Percentiles rank a stretch among this genome's conserved stretches.
These are phyloP conservation scores for Crotophaga sulcirostris DNA, from an alignment of 2,113 vertebrate genomes.

Conservation along the genomic window DNA sequence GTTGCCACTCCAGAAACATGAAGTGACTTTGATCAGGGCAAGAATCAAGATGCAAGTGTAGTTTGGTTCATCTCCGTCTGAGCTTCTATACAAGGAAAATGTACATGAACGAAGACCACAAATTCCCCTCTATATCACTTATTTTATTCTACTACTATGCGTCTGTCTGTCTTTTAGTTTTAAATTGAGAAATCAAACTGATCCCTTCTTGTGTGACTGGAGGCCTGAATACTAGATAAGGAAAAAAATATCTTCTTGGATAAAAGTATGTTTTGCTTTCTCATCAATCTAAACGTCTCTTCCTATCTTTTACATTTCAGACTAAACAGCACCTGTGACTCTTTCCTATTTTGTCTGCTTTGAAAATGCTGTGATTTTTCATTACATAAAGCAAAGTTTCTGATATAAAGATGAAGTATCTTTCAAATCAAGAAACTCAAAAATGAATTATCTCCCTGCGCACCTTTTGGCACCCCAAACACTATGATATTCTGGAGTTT, in stretches of 20 bases:
- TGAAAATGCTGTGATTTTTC: constrained; percentile 2
- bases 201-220: neutral
- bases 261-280: neutral
- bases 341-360: neutral
- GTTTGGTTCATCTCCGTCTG: neutral
- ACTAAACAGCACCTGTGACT: neutral
- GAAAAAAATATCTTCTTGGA: neutral
- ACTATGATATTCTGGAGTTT: neutral
- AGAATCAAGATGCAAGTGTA: neutral
- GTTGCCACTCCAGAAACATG: neutral
- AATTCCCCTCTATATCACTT: neutral
- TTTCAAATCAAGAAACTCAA: neutral
- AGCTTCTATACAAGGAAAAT: neutral
- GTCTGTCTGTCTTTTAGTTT: neutral
- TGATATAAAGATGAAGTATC: constrained; percentile 27
- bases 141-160: neutral
- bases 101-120: neutral
- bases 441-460: neutral
- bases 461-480: neutral
- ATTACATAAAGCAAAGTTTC: neutral
- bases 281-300: neutral
- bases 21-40: neutral
- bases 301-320: neutral
- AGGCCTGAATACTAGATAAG: neutral
- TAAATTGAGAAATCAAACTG: neutral